These are phyloP conservation scores for Gastracanthus pulcherrimus DNA, from an alignment of 2,888 invertebrate species.

Conservation along the genomic window DNA sequence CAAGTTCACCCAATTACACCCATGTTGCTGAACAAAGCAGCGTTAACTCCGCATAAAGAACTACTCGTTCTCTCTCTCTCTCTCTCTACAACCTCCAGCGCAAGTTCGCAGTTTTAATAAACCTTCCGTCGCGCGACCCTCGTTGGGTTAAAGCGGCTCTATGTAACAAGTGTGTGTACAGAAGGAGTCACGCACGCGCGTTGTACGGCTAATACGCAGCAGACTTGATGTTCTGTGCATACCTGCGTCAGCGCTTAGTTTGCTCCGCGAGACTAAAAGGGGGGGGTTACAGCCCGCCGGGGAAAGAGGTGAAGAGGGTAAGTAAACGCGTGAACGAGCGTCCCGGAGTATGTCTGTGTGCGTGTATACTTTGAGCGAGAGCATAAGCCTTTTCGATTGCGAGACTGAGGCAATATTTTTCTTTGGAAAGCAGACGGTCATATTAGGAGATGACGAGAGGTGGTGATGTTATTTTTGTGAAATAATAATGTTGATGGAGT, in stretches of 20 bases:
- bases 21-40: neutral
- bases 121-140: neutral
- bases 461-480: neutral
- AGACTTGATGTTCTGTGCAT: neutral
- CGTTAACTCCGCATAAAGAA: neutral
- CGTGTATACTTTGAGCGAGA: neutral
- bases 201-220: neutral
- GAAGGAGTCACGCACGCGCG: no score
- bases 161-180: neutral
- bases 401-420: neutral
- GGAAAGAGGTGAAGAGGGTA: neutral
- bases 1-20: neutral
- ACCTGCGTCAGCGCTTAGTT: constrained; percentile 11
- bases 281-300: neutral
- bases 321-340: neutral
- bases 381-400: neutral
- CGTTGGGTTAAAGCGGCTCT: neutral
- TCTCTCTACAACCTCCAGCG: constrained; percentile 1
- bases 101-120: constrained; percentile 32
- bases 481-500: neutral
- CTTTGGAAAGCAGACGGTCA: neutral
- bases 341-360: no score
- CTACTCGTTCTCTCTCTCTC: neutral
- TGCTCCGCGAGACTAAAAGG: constrained; percentile 3
- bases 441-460: neutral